Conservation (phyloP, 2,888 invertebrate genomes). For the Protonemura montana region DNA sequence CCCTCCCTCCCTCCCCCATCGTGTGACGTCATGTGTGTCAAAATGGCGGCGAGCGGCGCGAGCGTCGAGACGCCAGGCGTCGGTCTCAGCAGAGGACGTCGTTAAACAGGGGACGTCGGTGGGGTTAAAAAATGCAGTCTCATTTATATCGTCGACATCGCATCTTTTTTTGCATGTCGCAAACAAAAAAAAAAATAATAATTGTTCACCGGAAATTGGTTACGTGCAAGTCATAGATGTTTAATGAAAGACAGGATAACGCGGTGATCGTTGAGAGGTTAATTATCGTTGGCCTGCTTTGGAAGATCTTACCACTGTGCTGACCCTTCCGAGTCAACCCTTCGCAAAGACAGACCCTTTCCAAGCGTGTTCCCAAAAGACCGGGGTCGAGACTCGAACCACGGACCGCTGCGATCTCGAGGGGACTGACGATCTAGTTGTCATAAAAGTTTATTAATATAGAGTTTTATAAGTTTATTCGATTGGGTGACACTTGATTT, state of each 20-base stretch:
- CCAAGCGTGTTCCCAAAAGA: too few species aligned
- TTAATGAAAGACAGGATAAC: not conserved
- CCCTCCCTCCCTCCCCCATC: slow-evolving; percentile 1
- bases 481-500: too few species aligned
- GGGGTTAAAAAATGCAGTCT: slow-evolving; percentile 23
- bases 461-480: too few species aligned
- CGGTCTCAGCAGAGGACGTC: not conserved
- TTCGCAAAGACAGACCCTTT: too few species aligned
- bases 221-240: slow-evolving; percentile 27
- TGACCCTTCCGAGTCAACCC: too few species aligned
- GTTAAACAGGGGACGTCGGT: too few species aligned
- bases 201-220: slow-evolving; percentile 31
- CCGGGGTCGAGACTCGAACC: too few species aligned
- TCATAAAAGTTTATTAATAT: too few species aligned
- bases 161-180: not conserved
- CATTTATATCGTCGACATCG: not conserved
- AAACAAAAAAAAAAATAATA: not conserved
- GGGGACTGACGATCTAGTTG: too few species aligned
- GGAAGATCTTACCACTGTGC: too few species aligned
- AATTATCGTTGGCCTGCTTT: not conserved
- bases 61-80: slow-evolving; percentile 25
- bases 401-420: too few species aligned
- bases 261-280: not conserved
- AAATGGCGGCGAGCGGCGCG: slow-evolving; percentile 39
- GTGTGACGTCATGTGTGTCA: slow-evolving; percentile 38